Conservation (phyloP, 2,888 invertebrate genomes). For the Sinohyriopsis cumingii region DNA sequence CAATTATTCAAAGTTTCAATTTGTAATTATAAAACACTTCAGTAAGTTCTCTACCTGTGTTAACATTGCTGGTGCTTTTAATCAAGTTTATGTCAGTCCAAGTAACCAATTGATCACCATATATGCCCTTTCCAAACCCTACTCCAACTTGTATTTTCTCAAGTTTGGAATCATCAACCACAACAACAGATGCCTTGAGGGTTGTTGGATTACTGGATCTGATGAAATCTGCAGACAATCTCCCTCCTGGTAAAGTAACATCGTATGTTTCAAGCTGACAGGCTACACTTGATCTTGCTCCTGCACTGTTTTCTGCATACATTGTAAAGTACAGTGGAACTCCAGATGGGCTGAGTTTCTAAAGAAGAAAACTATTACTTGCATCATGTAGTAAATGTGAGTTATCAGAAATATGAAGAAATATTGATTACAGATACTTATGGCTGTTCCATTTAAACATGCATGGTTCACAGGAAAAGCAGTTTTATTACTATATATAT, state of each 20-base stretch:
- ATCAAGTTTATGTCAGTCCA: constrained; percentile 21
- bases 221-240: constrained; percentile 38
- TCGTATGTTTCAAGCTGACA: constrained; percentile 52
- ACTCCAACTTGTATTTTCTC: constrained; percentile 14
- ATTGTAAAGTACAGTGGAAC: constrained; percentile 51
- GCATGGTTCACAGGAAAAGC: too few relatives aligned
- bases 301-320: constrained; percentile 47
- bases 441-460: too few relatives aligned
- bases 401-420: too few relatives aligned
- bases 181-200: constrained; percentile 39
- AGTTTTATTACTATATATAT: too few relatives aligned
- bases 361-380: background rate
- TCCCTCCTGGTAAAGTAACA: constrained; percentile 45
- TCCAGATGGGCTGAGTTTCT: constrained; percentile 23
- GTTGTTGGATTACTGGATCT: constrained; percentile 46
- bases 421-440: too few relatives aligned
- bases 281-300: constrained; percentile 33
- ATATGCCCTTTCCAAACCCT: constrained; percentile 34
- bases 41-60: too few relatives aligned
- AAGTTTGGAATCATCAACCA: constrained; percentile 47
- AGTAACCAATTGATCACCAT: constrained; percentile 33
- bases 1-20: too few relatives aligned
- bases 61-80: background rate
- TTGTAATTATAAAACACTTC: too few relatives aligned
- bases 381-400: too few relatives aligned